These are phyloP conservation scores for Seira sanloemensis DNA, from an alignment of 2,888 invertebrate genomes.

Conservation along the genomic window DNA sequence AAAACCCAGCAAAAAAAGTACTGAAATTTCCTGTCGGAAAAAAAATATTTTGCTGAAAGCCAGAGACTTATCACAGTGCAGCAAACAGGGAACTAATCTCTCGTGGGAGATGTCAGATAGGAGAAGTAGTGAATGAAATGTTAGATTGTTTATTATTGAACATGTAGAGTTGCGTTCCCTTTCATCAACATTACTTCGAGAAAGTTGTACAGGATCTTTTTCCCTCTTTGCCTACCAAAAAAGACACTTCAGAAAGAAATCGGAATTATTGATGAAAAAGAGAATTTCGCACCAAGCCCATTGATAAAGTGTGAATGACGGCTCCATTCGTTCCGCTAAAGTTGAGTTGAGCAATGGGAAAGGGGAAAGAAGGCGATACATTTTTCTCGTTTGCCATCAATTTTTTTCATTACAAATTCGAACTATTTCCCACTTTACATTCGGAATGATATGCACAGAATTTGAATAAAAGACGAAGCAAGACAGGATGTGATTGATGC, in stretches of 20 bases:
- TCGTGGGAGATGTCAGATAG: conserved; percentile 48
- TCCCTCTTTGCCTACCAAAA: neutral
- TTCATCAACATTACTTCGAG: conserved; percentile 24
- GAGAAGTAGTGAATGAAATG: conserved; percentile 19
- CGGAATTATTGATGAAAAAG: conserved; percentile 65
- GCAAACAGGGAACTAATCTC: conserved; percentile 27
- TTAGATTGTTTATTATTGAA: conserved; percentile 50
- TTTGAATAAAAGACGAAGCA: neutral
- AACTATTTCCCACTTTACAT: conserved; percentile 22
- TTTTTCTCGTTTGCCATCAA: no score
- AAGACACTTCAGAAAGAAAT: conserved; percentile 14
- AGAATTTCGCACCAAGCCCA: conserved; percentile 49
- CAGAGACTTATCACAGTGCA: no score
- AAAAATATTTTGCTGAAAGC: neutral
- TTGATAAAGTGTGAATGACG: conserved; percentile 64
- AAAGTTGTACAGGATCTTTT: neutral
- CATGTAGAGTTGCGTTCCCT: conserved; percentile 29
- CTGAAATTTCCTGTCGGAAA: no score
- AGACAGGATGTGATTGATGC: conserved; percentile 43
- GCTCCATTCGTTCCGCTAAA: conserved; percentile 36
- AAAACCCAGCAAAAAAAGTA: neutral
- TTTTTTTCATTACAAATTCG: conserved; percentile 44
- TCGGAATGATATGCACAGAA: neutral
- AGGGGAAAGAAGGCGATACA: no score
- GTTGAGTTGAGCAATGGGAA: conserved; percentile 8